Percentiles rank a stretch among this genome's conserved stretches.
These are phyloP conservation scores for Setipinna tenuifilis DNA, from an alignment of 2,797 vertebrate species.

Conservation along the genomic window DNA sequence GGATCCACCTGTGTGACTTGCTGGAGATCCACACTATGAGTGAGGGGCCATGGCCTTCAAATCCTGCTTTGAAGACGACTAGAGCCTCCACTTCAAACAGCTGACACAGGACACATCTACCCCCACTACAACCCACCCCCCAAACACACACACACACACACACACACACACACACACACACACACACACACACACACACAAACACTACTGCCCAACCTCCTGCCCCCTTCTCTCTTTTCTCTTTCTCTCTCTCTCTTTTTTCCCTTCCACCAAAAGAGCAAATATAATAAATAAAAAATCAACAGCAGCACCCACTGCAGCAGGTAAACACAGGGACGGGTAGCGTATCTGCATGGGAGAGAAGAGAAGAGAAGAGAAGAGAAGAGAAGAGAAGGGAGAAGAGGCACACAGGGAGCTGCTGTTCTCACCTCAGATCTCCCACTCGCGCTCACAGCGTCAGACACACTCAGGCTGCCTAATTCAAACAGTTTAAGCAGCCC, in stretches of 20 bases:
- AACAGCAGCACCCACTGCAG: neutral
- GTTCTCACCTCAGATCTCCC: slow-evolving; percentile 46
- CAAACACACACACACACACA: no score
- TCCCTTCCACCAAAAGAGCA: neutral
- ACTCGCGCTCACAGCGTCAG: slow-evolving; percentile 44
- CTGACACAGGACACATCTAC: slow-evolving; percentile 27
- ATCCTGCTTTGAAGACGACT: slow-evolving; percentile 59
- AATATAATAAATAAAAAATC: neutral
- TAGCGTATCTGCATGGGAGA: neutral
- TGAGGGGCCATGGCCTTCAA: slow-evolving; percentile 58
- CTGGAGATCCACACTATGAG: slow-evolving; percentile 47
- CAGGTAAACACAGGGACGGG: neutral
- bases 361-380: no score
- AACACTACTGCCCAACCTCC: neutral
- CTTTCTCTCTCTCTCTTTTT: neutral
- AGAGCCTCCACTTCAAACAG: slow-evolving; percentile 61
- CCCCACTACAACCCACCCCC: neutral
- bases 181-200: no score
- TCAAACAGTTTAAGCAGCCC: slow-evolving; percentile 54
- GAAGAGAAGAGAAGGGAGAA: slow-evolving; percentile 50
- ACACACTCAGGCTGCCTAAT: slow-evolving; percentile 56
- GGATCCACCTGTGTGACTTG: slow-evolving; percentile 37
- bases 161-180: no score
- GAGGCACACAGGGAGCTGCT: slow-evolving; percentile 42
- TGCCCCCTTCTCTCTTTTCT: neutral